Base-by-base conservation (phyloP, 2,113 vertebrate genomes). In the Caracal caracal region DNA sequence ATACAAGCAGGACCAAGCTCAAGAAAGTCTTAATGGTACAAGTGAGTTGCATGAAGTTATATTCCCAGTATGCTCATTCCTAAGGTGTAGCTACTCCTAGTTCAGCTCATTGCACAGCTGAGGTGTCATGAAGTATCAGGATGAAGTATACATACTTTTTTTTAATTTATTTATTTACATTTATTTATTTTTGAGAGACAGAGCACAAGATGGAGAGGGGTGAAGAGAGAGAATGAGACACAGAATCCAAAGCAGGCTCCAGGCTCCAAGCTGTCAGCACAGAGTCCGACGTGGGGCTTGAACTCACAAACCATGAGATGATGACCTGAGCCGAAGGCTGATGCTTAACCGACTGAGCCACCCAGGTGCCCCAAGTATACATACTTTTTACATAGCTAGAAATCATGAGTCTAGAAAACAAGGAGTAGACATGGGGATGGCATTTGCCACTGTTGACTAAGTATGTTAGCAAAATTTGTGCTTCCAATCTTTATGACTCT, bases 361-460 rank as follows among this genome's bases (percentile, higher is more conserved):
- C 43, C 43, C 43, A 43, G 43, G 43, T 1, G 43, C 43, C 43
- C 43, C 43, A 75, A 71, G 5, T 1, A 56, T 71, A 65, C 56
- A 65, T 73, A 2, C 81, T 89, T 91, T 86, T 59, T 91, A 79
- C 47, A 24, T 16, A 93, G 16, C 28, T 28, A 93, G 66, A 92
- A 96, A 86, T 22, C 24, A 47, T 28, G 13, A 89, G 28, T 56
- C 80, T 59, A 92, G 49, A 94, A 87, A 82, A 71, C 76, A 76
- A 76, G 33, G n/a, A 28, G 19, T 81, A 1, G n/a, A 76, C 59
- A 24, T 40, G 15, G 17, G 13, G 15, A 68, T 63, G 13, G 40
- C 10, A 86, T 10, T 65, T 75, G 83, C 80, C 53, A 43, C 43
- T 89, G 35, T 66, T 70, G 51, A 49, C 75, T 78, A 73, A 80